Evolutionary conservation across 2,113 vertebrate species (phyloP).

Genomic region (Benitochromis conjunctus): DNA sequence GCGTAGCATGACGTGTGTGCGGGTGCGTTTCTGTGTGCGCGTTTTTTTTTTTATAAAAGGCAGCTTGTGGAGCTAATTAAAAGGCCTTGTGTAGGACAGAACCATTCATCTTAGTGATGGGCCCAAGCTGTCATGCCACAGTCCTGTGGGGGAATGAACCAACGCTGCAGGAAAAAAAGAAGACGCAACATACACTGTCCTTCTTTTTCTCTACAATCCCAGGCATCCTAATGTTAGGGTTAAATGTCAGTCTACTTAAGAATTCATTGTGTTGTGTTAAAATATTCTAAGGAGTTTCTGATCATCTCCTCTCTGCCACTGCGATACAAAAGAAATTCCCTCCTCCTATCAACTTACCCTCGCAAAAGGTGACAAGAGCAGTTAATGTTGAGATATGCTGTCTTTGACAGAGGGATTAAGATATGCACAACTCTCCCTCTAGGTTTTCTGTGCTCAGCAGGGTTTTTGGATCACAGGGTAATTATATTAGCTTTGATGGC

Average conservation of each 20-base stretch:
- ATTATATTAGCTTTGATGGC: constrained; percentile 69
- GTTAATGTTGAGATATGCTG: constrained; percentile 37
- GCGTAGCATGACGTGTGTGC: not conserved
- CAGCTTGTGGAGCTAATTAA: constrained; percentile 72
- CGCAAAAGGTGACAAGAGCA: constrained; percentile 49
- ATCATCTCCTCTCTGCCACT: not conserved
- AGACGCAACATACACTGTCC: not conserved
- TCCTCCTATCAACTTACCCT: constrained; percentile 16
- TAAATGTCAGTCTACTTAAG: not conserved
- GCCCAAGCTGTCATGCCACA: constrained; percentile 61
- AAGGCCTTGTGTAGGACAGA: constrained; percentile 66
- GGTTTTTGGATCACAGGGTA: constrained; percentile 63
- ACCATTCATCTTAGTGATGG: constrained; percentile 72
- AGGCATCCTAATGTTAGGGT: not conserved
- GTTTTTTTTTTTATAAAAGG: constrained; percentile 46
- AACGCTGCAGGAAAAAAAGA: constrained; percentile 1
- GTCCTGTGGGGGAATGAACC: constrained; percentile 57
- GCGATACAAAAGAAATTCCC: not conserved
- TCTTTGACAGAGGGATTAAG: constrained; percentile 52
- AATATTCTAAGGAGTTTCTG: constrained; percentile 19
- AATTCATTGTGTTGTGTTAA: not conserved
- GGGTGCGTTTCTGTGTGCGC: not conserved
- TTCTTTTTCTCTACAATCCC: not conserved
- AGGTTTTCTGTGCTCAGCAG: constrained; percentile 53
- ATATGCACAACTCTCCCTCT: constrained; percentile 51